These are phyloP conservation scores for Poeciliopsis turneri DNA, from an alignment of 2,797 vertebrate genomes.

Conservation along the genomic window DNA sequence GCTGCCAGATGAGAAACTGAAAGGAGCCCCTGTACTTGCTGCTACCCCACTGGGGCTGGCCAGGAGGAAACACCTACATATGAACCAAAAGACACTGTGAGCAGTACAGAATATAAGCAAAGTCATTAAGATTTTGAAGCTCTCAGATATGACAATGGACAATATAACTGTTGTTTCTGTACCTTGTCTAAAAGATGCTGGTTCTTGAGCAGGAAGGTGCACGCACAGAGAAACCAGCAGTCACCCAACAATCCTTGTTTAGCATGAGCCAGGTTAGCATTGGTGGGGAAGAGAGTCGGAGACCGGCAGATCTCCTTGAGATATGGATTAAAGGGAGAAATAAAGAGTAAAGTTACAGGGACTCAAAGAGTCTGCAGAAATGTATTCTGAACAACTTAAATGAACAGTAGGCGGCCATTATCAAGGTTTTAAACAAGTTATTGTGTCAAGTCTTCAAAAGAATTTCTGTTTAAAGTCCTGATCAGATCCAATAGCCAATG, in stretches of 20 bases:
- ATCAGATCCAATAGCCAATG: not conserved
- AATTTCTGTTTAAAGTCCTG: not conserved
- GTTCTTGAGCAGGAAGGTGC: constrained; percentile 87
- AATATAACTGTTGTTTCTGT: constrained; percentile 14
- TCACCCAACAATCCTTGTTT: constrained; percentile 95
- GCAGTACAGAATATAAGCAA: not conserved
- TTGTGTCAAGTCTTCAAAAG: not conserved
- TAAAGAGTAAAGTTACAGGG: not conserved
- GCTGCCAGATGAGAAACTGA: constrained; percentile 88
- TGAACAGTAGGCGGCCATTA: not conserved
- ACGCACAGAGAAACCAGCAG: constrained; percentile 97
- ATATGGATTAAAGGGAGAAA: constrained; percentile 8
- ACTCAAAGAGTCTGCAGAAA: not conserved
- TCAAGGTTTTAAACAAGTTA: not conserved
- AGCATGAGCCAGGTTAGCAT: constrained; percentile 81
- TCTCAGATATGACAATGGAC: no score
- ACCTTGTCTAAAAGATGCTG: constrained; percentile 89
- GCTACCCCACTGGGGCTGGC: constrained; percentile 89
- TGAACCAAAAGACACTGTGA: not conserved
- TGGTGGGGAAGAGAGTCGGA: constrained; percentile 85
- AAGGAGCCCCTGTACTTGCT: constrained; percentile 86
- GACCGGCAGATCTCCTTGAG: constrained; percentile 88
- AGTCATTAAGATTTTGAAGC: not conserved
- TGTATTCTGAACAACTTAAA: not conserved
- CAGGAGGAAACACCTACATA: constrained; percentile 86